Base-by-base conservation (phyloP, 2,888 invertebrate species). In the Epinotia demarniana region DNA sequence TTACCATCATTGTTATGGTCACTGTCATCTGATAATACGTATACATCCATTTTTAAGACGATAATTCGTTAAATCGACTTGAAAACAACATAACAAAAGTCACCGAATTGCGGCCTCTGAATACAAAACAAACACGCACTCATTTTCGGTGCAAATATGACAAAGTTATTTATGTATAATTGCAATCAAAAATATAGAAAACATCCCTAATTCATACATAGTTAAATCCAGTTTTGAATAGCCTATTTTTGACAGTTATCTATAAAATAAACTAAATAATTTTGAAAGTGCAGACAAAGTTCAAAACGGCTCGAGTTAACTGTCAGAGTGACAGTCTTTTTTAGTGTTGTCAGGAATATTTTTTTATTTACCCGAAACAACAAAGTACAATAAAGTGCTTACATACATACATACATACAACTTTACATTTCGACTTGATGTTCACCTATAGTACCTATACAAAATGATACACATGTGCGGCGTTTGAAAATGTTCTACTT, bases 331-430 rank as follows among this genome's bases (percentile, higher is more conserved):
- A 72, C 72, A 63, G 18, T 66, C 18, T 12, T 19, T 96, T 87
- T 98, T 91, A 87, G 63, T 71, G 23, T 63, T 71, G 55, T 53
- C 61, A 71, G 71, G 53, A 18, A 19, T n/a, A 71, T 16, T 12
- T 1, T 9, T 55, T 8, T 2, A 9, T 57, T 72, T 64, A 72
- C 72, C 72, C 64, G 12, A n/a, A 53, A n/a, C 53, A 6, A n/a
- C n/a, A n/a, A n/a, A n/a, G n/a, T n/a, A n/a, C n/a, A n/a, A n/a
- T n/a, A n/a, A n/a, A n/a, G n/a, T n/a, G n/a, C n/a, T n/a, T n/a
- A n/a, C n/a, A n/a, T n/a, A n/a, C n/a, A n/a, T n/a, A n/a, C n/a
- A n/a, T n/a, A n/a, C n/a, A n/a, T n/a, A n/a, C n/a, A n/a, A 6
- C n/a, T 9, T 39, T 39, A 39, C 39, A 39, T 39, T 39, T 39